Conservation (phyloP, 1,140 invertebrate species). For the Drosophila pectinifera region DNA sequence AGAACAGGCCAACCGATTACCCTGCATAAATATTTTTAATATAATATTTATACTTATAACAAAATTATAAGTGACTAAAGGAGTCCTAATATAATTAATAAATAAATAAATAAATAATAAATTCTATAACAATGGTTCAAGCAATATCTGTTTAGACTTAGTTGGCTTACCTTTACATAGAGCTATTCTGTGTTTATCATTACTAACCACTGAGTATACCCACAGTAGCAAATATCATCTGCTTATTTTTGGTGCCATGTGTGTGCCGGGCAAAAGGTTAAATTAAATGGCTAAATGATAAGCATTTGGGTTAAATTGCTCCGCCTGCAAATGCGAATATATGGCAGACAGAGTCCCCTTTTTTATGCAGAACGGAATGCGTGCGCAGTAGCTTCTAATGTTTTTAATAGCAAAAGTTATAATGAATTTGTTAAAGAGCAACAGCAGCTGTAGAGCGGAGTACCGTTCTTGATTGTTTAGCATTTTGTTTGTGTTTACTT, state of each 20-base stretch:
- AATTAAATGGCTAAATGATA: conserved; percentile 84
- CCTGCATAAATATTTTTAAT: background rate
- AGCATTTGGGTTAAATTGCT: conserved; percentile 82
- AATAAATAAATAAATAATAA: too few relatives aligned
- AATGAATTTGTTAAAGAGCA: conserved; percentile 81
- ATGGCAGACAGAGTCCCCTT: conserved; percentile 32
- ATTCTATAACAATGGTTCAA: too few relatives aligned
- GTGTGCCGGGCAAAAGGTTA: conserved; percentile 73
- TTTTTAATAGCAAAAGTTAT: conserved; percentile 84
- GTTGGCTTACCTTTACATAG: too few relatives aligned
- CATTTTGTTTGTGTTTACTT: conserved; percentile 38
- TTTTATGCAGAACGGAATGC: conserved; percentile 32
- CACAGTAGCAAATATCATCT: conserved; percentile 15
- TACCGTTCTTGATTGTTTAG: conserved; percentile 54
- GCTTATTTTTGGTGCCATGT: conserved; percentile 40
- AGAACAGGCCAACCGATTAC: background rate
- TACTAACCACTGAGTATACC: background rate
- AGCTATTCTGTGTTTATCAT: background rate
- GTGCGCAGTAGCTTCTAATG: conserved; percentile 74
- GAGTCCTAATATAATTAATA: too few relatives aligned
- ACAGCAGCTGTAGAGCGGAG: conserved; percentile 28
- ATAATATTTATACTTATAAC: too few relatives aligned
- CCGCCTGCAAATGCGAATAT: conserved; percentile 39
- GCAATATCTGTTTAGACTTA: background rate
- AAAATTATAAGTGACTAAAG: background rate